Conservation (phyloP, 2,113 vertebrate species). For the Salvelinus namaycush region DNA sequence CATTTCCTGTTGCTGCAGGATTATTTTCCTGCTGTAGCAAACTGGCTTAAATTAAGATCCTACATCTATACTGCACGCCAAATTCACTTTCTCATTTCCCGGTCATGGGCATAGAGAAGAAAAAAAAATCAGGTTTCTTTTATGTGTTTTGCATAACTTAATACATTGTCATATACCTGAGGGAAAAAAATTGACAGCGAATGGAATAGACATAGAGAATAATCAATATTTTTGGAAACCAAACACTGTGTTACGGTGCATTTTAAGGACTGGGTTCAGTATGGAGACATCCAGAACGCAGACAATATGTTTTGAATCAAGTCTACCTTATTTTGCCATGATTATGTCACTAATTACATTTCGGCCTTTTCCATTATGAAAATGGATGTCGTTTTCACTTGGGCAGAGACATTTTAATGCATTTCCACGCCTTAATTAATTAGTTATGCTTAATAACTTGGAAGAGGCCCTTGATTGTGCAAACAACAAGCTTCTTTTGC, state of each 20-base stretch:
- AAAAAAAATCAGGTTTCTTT: not conserved
- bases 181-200: slow-evolving; percentile 42
- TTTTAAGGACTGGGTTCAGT: slow-evolving; percentile 50
- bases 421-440: slow-evolving; percentile 74
- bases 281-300: slow-evolving; percentile 39
- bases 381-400: slow-evolving; percentile 57
- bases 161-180: slow-evolving; percentile 25
- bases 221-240: slow-evolving; percentile 50
- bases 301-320: slow-evolving; percentile 69
- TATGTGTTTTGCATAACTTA: slow-evolving; percentile 56
- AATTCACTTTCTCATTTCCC: slow-evolving; percentile 47
- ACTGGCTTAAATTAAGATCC: no score
- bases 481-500: slow-evolving; percentile 53
- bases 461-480: slow-evolving; percentile 64
- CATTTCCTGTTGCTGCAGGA: no score
- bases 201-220: slow-evolving; percentile 28
- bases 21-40: no score
- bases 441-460: slow-evolving; percentile 69
- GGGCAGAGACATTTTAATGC: slow-evolving; percentile 58
- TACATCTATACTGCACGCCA: slow-evolving; percentile 43
- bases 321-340: slow-evolving; percentile 56
- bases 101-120: slow-evolving; percentile 10
- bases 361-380: slow-evolving; percentile 68
- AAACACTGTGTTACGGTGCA: slow-evolving; percentile 47
- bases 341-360: slow-evolving; percentile 74